Evolutionary conservation across 2,888 invertebrate species (phyloP).

Genomic region (Tribolium freemani): DNA sequence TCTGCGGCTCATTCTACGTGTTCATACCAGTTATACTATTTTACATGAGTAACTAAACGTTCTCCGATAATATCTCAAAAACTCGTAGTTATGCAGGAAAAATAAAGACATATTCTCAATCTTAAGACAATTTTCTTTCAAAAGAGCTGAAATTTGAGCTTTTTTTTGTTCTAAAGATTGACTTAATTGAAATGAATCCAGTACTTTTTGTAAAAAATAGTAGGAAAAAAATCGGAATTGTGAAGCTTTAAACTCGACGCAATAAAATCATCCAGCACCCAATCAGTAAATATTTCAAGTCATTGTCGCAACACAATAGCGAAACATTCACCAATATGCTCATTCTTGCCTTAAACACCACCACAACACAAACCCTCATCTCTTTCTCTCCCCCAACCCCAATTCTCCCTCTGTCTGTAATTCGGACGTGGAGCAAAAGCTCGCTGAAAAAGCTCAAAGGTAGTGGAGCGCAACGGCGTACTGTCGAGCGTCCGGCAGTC

Average conservation of each 20-base stretch:
- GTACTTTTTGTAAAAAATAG: too few relatives aligned
- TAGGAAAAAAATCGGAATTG: background rate
- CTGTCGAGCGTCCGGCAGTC: constrained; percentile 54
- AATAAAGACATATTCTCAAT: too few relatives aligned
- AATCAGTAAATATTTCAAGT: constrained; percentile 57
- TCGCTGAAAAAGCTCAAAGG: constrained; percentile 54
- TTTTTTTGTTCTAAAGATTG: too few relatives aligned
- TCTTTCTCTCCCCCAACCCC: background rate
- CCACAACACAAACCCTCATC: background rate
- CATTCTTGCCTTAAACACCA: constrained; percentile 2
- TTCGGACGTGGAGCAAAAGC: constrained; percentile 22
- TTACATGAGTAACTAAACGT: too few relatives aligned
- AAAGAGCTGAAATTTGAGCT: too few relatives aligned
- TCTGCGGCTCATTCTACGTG: too few relatives aligned
- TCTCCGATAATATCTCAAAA: too few relatives aligned
- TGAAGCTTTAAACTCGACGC: background rate
- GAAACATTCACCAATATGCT: constrained; percentile 50
- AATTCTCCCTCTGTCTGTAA: background rate
- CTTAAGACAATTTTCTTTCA: too few relatives aligned
- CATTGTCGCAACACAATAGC: constrained; percentile 54
- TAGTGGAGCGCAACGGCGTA: constrained; percentile 65
- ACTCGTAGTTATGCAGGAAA: too few relatives aligned
- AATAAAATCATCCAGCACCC: constrained; percentile 43
- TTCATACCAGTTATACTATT: too few relatives aligned
- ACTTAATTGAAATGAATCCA: too few relatives aligned